Evolutionary conservation across 2,113 vertebrate species (phyloP).

Genomic region (Xiphorhynchus elegans): DNA sequence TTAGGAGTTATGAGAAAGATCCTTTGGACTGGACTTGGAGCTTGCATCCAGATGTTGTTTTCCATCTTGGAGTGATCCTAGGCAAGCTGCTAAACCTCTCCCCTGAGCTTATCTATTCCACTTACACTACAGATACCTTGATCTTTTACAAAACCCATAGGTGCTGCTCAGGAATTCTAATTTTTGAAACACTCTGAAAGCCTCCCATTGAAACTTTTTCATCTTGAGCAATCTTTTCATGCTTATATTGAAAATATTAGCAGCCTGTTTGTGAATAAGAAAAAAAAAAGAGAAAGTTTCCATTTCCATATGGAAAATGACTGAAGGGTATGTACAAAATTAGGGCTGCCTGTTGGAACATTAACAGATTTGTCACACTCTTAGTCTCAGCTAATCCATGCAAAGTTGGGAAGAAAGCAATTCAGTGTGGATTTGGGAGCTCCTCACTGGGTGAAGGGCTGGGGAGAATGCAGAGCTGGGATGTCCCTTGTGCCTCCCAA

Average conservation of each 20-base stretch:
- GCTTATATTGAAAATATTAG: slow-evolving; percentile 29
- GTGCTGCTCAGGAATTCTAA: not conserved
- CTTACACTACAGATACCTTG: not conserved
- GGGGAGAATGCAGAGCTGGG: not conserved
- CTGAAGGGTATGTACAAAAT: slow-evolving; percentile 51
- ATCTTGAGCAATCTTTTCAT: not conserved
- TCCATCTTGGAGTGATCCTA: not conserved
- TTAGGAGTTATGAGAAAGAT: not conserved
- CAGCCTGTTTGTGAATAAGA: not conserved
- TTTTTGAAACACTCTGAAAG: not conserved
- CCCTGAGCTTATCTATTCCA: not conserved
- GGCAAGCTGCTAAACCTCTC: not conserved
- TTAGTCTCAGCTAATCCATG: slow-evolving; percentile 18
- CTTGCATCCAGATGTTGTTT: not conserved
- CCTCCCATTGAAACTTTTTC: not conserved
- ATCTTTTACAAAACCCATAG: not conserved
- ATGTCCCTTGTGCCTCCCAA: not conserved
- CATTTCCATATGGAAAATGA: slow-evolving; percentile 53
- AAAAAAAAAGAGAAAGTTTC: not conserved
- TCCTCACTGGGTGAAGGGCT: not conserved
- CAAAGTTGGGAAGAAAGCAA: slow-evolving; percentile 5
- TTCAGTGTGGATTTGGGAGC: not conserved
- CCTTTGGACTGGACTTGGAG: not conserved
- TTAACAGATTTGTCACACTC: slow-evolving; percentile 62
- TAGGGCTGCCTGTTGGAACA: slow-evolving; percentile 58